These are phyloP conservation scores for Acanthurus tractus DNA, from an alignment of 2,797 vertebrate species.

Conservation along the genomic window DNA sequence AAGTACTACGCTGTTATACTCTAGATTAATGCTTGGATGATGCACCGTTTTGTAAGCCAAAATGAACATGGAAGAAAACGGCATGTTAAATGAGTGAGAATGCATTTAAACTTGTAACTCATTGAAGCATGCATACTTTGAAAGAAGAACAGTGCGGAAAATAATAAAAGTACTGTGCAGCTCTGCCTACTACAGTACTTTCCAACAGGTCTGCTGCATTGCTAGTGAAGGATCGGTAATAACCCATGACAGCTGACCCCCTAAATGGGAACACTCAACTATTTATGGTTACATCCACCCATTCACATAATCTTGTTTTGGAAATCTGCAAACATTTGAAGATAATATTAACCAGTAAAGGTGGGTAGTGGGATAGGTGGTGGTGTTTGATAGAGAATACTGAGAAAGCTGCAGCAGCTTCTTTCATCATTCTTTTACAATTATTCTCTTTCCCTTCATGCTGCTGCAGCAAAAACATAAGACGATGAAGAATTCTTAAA, in stretches of 20 bases:
- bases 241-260: background rate
- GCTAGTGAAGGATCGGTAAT: too few species aligned
- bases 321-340: constrained; percentile 11
- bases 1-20: constrained; percentile 9
- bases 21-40: background rate
- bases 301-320: background rate
- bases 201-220: too few species aligned
- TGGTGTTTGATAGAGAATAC: constrained; percentile 6
- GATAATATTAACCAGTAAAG: background rate
- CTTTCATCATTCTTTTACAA: background rate
- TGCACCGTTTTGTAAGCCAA: constrained; percentile 8
- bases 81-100: background rate
- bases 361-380: background rate
- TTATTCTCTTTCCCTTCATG: background rate
- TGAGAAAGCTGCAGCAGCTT: background rate
- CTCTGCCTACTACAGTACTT: too few species aligned
- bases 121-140: background rate
- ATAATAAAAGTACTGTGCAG: background rate
- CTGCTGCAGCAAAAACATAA: background rate
- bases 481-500: background rate
- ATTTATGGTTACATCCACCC: background rate
- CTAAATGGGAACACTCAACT: background rate
- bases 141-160: background rate
- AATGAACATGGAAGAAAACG: background rate
- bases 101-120: background rate